Conservation (phyloP, 2,113 vertebrate genomes). For the Plecotus auritus region DNA sequence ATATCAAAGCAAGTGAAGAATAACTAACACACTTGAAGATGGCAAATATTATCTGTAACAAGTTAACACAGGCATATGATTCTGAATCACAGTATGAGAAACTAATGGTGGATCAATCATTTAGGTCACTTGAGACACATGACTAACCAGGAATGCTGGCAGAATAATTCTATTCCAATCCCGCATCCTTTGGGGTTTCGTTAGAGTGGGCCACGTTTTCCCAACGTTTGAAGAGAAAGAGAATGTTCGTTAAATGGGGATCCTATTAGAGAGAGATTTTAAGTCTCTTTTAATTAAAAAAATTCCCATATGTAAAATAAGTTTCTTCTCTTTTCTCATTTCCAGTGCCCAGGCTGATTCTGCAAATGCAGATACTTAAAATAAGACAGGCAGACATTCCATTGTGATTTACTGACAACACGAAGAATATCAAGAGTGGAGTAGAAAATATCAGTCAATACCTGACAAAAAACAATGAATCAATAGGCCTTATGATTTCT, state of each 20-base stretch:
- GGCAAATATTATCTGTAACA: neutral
- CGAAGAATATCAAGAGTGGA: neutral
- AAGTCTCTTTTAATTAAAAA: slow-evolving; percentile 55
- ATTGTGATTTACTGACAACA: neutral
- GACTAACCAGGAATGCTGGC: slow-evolving; percentile 57
- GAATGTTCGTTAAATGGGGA: slow-evolving; percentile 58
- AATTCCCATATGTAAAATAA: slow-evolving; percentile 65
- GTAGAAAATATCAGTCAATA: neutral
- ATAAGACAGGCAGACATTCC: neutral
- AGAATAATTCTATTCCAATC: slow-evolving; percentile 70
- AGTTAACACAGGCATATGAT: neutral
- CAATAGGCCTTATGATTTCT: neutral
- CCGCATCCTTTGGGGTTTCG: slow-evolving; percentile 62
- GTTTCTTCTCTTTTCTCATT: slow-evolving; percentile 43
- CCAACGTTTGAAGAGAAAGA: slow-evolving; percentile 62
- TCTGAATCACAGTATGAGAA: neutral
- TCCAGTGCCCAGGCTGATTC: neutral
- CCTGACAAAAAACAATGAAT: neutral
- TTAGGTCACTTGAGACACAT: slow-evolving; percentile 48
- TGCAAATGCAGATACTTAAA: neutral
- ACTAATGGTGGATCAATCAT: neutral
- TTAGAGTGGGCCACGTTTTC: slow-evolving; percentile 61
- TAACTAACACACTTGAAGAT: neutral
- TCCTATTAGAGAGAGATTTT: slow-evolving; percentile 62
- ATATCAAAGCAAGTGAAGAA: neutral